Evolutionary conservation across 2,797 vertebrate species (phyloP).

Genomic region (Hypotaenidia okinawae): DNA sequence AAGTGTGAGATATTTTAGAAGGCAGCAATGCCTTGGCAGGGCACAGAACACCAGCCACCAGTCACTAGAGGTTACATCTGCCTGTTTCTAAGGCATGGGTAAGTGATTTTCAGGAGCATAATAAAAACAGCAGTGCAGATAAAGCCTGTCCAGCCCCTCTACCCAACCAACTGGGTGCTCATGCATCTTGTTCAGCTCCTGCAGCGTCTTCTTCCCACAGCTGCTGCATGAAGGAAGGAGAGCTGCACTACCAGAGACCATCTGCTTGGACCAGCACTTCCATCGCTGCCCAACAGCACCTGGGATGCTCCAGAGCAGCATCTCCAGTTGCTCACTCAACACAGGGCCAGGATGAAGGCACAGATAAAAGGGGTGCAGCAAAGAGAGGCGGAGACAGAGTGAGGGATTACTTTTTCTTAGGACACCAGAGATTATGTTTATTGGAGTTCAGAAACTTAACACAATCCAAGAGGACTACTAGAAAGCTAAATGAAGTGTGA

Average conservation of each 20-base stretch:
- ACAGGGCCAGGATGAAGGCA: neutral
- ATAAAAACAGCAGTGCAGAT: rapidly evolving
- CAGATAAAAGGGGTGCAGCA: rapidly evolving
- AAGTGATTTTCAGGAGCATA: neutral
- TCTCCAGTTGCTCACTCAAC: neutral
- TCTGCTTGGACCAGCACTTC: neutral
- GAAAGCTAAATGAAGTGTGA: neutral
- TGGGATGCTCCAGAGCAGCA: neutral
- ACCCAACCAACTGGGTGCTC: rapidly evolving
- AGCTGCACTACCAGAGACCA: neutral
- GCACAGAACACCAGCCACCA: neutral
- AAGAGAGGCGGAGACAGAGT: neutral
- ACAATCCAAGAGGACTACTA: too few relatives aligned
- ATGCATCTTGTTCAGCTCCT: rapidly evolving
- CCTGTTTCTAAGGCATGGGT: neutral
- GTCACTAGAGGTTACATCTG: neutral
- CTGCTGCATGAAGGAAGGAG: neutral
- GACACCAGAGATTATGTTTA: too few relatives aligned
- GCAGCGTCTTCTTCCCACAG: neutral
- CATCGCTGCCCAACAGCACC: neutral
- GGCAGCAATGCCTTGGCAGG: neutral
- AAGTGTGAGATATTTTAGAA: neutral
- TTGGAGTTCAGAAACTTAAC: too few relatives aligned
- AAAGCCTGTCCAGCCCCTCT: neutral
- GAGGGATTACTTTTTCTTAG: neutral